Base-by-base conservation (phyloP, 2,113 vertebrate genomes). In the Piprites chloris region DNA sequence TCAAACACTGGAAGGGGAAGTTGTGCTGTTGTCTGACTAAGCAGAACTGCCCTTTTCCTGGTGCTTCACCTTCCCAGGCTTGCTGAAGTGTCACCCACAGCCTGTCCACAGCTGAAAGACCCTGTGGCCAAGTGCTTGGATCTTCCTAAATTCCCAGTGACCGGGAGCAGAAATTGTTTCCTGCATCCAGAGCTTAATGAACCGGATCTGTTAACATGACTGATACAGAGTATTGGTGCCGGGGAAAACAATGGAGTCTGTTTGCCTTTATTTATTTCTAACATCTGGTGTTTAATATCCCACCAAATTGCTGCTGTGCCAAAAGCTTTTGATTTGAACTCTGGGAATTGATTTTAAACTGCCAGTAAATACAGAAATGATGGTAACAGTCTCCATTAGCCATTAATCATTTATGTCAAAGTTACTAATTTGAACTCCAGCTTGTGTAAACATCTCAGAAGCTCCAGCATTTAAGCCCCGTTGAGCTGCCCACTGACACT, bases 361-460 rank as follows among this genome's bases (percentile, higher is more conserved):
- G 87, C 94, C 96, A 82, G 94, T 89, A 97, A 96, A 85, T 89
- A 44, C 52, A 94, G 82, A 59, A 94, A 61, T 85, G 91, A 91
- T 84, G 89, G 89, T 91, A 91, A 89, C 53, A 7, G 71, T 95
- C 95, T 62, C 73, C 59, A 28, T 92, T 92, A 74, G 16, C 61
- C 91, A 94, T 97, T 94, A 95, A 94, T 95, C 95, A 93, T 95
- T 97, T 39, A 92, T 95, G 93, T 85, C 89, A 52, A 72, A 95
- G 77, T 95, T 94, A 61, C 94, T 95, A 81, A 91, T 95, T 93
- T 96, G 94, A 82, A 76, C 84, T 93, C 42, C 58, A 79, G 93
- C 93, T 92, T 72, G 81, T 89, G 81, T 89, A 94, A 92, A 87
- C 93, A 72, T 69, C 86, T 83, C 11, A 12, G 77, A 75, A 81